Evolutionary conservation across 1,140 invertebrate species (phyloP), one percentile per base, ranked within the genome.

Genomic region (Plectrocnemia conspersa): DNA sequence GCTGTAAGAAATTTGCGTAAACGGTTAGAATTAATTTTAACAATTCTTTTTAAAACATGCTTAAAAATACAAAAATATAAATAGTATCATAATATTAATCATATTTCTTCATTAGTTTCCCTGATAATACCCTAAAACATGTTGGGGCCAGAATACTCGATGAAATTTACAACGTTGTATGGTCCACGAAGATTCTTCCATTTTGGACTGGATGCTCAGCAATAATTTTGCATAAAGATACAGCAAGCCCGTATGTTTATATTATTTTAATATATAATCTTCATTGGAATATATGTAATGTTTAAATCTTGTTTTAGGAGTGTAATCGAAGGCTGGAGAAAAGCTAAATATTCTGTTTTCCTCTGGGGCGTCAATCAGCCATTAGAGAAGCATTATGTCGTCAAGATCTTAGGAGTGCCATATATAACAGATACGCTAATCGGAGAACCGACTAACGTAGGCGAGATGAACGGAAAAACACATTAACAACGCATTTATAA

Each of bases 181-280:
- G 84, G 68, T 40, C 74, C 63, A 64, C 68, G 79, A 32, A 68
- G 71, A 4, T 82, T 77, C 64, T 77, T 73, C 67, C 62, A 77
- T 49, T 64, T 76, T 67, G 84, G 69, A 69, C 68, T 38, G 56
- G 81, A 29, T 68, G 82, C 29, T 84, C 83, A 27, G 77, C 79
- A 11, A 75, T 87, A 11, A 64, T 87, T 3, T 63, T 86, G 21
- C 82, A 87, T 65, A 86, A 86, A 69, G 84, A 87, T 63, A 72
- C 73, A 9, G 67, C 85, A 18, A 81, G 77, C 66, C 73, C 69
- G 84, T 86, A 25, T 27, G 36, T 22, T 36, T 35, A 2, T 7
- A 29, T 7, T 45, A 7, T 7, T 11, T 48, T 24, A 6, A 16
- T 7, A 6, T 23, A 40, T 21, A 9, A 44, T 52, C 13, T 18